These are phyloP conservation scores for Megamerina dolium DNA, from an alignment of 2,888 invertebrate species.

Conservation along the genomic window DNA sequence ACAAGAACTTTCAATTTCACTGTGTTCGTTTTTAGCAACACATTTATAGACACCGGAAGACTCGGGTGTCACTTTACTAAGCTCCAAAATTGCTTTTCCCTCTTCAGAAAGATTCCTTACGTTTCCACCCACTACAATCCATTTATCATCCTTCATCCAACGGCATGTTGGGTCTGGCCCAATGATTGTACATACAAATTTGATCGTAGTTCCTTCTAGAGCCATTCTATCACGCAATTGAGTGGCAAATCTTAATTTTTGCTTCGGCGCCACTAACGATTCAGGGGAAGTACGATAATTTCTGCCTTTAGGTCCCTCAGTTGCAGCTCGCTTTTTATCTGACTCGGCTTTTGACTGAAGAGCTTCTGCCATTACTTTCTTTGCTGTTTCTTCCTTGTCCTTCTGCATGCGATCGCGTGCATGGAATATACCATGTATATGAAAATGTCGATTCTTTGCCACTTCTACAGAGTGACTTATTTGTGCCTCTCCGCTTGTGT, in stretches of 20 bases:
- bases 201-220: constrained; percentile 66
- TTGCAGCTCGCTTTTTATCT: constrained; percentile 38
- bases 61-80: constrained; percentile 59
- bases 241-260: constrained; percentile 60
- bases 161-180: constrained; percentile 64
- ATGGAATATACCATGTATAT: constrained; percentile 46
- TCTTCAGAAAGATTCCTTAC: constrained; percentile 58
- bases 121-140: constrained; percentile 54
- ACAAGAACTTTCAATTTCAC: constrained; percentile 65
- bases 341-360: constrained; percentile 47
- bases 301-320: constrained; percentile 25
- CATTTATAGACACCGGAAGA: constrained; percentile 81
- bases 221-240: constrained; percentile 71
- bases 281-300: constrained; percentile 34
- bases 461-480: constrained; percentile 51
- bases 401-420: constrained; percentile 41
- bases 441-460: constrained; percentile 52
- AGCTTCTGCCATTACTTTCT: constrained; percentile 44
- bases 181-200: constrained; percentile 71
- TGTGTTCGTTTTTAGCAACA: constrained; percentile 68
- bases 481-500: constrained; percentile 58
- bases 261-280: constrained; percentile 42
- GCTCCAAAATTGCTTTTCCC: constrained; percentile 69
- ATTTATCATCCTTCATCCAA: constrained; percentile 71
- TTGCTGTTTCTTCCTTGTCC: constrained; percentile 40